Evolutionary conservation across 35 echinoderm and acorn worm species (phyloP).

Genomic region (Diadema setosum): DNA sequence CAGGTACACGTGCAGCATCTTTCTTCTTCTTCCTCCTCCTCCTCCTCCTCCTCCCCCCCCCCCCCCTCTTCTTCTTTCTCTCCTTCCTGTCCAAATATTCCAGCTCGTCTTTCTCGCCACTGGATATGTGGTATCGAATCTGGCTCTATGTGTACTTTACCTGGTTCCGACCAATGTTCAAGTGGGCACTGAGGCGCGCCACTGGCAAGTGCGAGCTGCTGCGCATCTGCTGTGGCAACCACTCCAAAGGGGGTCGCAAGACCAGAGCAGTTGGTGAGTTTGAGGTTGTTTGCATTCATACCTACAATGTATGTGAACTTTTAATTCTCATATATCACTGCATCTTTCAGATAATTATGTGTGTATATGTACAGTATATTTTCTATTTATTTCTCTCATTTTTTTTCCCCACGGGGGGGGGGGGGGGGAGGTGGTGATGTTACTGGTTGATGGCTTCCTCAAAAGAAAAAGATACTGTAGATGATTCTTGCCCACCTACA

Average conservation of each 20-base stretch:
- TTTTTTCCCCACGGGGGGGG: too few species aligned
- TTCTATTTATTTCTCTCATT: not conserved
- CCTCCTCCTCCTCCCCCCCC: too few species aligned
- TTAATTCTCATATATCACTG: not conserved
- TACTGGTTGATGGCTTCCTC: too few species aligned
- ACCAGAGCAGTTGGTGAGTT: slow-evolving; percentile 69
- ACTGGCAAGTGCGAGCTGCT: slow-evolving; percentile 88
- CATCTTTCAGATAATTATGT: not conserved
- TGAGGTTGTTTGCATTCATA: not conserved
- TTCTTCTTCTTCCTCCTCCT: too few species aligned
- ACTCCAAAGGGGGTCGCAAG: slow-evolving; percentile 22
- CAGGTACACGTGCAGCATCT: too few species aligned
- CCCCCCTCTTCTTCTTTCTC: too few species aligned
- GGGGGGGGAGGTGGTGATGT: too few species aligned
- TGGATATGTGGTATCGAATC: slow-evolving; percentile 36
- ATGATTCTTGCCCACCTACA: too few species aligned
- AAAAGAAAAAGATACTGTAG: too few species aligned
- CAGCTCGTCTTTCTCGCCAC: not conserved
- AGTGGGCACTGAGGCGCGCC: slow-evolving; percentile 76
- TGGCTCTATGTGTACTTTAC: slow-evolving; percentile 84
- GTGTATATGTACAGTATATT: not conserved
- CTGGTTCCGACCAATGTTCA: slow-evolving; percentile 82
- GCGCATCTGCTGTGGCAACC: slow-evolving; percentile 57
- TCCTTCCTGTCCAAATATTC: too few species aligned
- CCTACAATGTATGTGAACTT: not conserved